Base-by-base conservation (phyloP, 2,888 invertebrate genomes). In the Stenchaetothrips biformis region DNA sequence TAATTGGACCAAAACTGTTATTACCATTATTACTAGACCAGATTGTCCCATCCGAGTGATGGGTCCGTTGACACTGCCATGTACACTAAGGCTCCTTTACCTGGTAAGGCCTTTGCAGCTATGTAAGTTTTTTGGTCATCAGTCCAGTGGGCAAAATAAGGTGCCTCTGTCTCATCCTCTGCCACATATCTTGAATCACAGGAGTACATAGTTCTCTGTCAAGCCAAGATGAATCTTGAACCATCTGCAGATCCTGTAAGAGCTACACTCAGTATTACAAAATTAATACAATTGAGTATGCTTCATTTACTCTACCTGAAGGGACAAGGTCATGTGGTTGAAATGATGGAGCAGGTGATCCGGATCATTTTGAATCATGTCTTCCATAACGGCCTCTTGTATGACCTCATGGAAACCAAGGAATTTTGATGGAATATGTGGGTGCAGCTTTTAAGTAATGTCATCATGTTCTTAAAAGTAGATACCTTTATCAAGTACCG, bases 71-170 rank as follows among this genome's bases (percentile, higher is more conserved):
- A 83, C 0, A 89, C 89, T 0, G 91, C 91, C 86, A 90, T 87
- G 83, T 91, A 91, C 62, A 91, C 87, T 21, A 91, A 84, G 3
- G 89, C 87, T 0, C 90, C 90, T 83, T 87, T 86, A 79, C 90
- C 90, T 0, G 67, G 67, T 25, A 74, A 74, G 25, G 67, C 67
- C 25, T 74, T 74, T 7, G 67, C 67, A 11, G 67, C 67, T 21
- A 74, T 74, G 25, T 74, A 74, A 9, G 67, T 74, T 74, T 25
- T 74, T 11, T 74, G 67, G 25, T 74, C 67, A 74, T 74, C 11
- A 21, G 67, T 25, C 67, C 67, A 74, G 25, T 74, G 67, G 11
- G 67, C 67, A 25, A 74, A 74, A 21, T 74, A 74, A 8, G 67
- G 67, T 0, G 21, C 67, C n/a, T 25, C 7, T 8, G 21, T 25